Evolutionary conservation across 2,888 invertebrate species (phyloP).

Genomic region (Epirrita christyi): DNA sequence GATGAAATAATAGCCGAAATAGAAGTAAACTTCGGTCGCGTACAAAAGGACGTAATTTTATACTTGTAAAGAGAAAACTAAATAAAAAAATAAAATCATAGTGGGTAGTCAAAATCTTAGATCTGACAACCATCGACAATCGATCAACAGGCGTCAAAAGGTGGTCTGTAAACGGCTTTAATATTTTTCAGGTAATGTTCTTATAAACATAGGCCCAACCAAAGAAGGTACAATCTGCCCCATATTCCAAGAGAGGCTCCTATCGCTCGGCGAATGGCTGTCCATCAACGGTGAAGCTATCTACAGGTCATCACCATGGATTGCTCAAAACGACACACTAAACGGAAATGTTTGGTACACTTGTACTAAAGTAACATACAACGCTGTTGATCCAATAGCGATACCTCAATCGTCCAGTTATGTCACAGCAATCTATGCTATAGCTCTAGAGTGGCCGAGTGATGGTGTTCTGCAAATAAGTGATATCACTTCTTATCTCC

Average conservation of each 20-base stretch:
- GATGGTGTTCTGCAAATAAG: constrained; percentile 70
- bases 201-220: constrained; percentile 95
- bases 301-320: constrained; percentile 91
- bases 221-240: constrained; percentile 94
- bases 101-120: too few species aligned
- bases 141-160: too few species aligned
- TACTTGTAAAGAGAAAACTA: too few species aligned
- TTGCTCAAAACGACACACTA: constrained; percentile 90
- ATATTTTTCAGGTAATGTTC: constrained; percentile 88
- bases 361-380: constrained; percentile 52
- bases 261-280: constrained; percentile 92
- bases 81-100: too few species aligned
- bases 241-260: constrained; percentile 93
- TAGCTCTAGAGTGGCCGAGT: constrained; percentile 88
- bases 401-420: constrained; percentile 44
- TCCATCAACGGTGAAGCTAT: constrained; percentile 94
- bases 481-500: constrained; percentile 54
- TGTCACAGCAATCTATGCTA: constrained; percentile 86
- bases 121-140: too few species aligned
- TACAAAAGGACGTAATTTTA: too few species aligned
- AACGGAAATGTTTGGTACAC: constrained; percentile 92
- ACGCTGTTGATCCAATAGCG: constrained; percentile 50
- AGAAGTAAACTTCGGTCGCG: too few species aligned
- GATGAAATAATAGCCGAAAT: too few species aligned
- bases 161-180: too few species aligned